These are phyloP conservation scores for Tiliacea citrago DNA, from an alignment of 2,888 invertebrate species.

Conservation along the genomic window DNA sequence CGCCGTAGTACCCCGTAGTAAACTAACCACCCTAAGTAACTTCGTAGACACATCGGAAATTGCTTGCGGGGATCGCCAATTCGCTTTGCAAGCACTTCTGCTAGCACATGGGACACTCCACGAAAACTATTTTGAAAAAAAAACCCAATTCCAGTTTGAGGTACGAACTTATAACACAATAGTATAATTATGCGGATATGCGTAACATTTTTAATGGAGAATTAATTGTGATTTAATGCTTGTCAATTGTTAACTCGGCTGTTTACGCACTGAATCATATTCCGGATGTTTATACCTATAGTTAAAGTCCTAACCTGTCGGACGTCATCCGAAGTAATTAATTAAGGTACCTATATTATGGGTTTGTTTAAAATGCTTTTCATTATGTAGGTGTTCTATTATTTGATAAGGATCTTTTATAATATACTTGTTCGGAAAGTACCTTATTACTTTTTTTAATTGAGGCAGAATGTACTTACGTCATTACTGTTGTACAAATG, in stretches of 20 bases:
- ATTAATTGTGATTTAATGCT: constrained; percentile 38
- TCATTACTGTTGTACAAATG: no score
- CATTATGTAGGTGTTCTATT: neutral
- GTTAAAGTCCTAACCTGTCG: neutral
- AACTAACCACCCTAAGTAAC: constrained; percentile 10
- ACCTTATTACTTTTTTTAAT: no score
- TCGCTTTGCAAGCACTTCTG: constrained; percentile 10
- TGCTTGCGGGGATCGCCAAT: constrained; percentile 24
- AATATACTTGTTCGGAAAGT: no score
- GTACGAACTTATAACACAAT: neutral
- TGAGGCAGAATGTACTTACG: no score
- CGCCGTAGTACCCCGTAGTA: constrained; percentile 16
- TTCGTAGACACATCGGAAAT: constrained; percentile 44
- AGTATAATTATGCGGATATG: neutral
- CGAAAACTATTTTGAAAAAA: constrained; percentile 7
- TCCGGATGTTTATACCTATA: constrained; percentile 33
- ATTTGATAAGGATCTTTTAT: neutral
- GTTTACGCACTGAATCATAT: constrained; percentile 20
- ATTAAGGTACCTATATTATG: neutral
- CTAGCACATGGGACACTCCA: neutral
- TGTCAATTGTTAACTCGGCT: constrained; percentile 20
- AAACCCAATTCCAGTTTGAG: neutral
- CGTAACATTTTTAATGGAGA: constrained; percentile 22
- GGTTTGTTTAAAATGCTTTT: constrained; percentile 13
- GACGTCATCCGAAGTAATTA: constrained; percentile 46